Percentiles rank a stretch among this genome's conserved stretches.
Evolutionary conservation across 2,113 vertebrate genomes (phyloP).

Genomic region (Mustela lutreola): DNA sequence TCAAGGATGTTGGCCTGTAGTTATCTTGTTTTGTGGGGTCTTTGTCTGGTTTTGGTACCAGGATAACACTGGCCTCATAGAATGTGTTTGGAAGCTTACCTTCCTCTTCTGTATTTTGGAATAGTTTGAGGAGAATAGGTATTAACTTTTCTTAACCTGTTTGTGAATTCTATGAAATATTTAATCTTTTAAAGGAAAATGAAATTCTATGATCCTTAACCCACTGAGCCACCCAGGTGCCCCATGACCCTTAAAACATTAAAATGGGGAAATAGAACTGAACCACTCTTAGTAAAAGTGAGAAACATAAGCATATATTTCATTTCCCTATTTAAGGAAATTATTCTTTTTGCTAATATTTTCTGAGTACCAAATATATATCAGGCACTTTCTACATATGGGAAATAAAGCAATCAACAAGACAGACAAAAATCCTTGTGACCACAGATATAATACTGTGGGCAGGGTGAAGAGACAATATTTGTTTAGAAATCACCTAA

Average conservation of each 20-base stretch:
- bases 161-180: not conserved
- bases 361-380: not conserved
- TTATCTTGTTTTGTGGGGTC: not conserved
- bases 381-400: not conserved
- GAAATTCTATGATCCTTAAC: not conserved
- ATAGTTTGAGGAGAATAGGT: not conserved
- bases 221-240: no score
- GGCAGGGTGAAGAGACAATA: not conserved
- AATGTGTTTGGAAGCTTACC: not conserved
- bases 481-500: not conserved
- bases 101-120: not conserved
- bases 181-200: conserved; percentile 14
- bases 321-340: not conserved
- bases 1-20: not conserved
- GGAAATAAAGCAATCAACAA: not conserved
- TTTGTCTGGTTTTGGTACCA: not conserved
- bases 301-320: not conserved
- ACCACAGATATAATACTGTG: not conserved
- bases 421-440: not conserved
- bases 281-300: not conserved
- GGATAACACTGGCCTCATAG: not conserved
- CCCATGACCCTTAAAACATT: not conserved
- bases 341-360: not conserved
- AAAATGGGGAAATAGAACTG: not conserved
- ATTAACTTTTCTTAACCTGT: not conserved